A percentile compares a stretch with the other conserved stretches of the same genome.
Conservation (phyloP, 2,797 vertebrate genomes). For the Mus spretus region DNA sequence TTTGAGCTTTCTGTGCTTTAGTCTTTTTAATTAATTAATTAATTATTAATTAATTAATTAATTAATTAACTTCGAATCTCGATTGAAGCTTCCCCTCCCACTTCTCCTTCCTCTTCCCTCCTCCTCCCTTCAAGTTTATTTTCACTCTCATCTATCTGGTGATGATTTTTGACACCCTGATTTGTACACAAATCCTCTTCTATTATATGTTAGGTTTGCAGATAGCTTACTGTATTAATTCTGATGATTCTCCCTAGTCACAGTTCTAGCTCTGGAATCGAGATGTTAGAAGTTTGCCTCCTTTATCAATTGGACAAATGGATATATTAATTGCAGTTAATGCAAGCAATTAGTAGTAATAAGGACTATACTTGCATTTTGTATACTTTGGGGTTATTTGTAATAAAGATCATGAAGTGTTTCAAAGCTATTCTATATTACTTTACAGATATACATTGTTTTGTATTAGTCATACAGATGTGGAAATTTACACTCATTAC, state of each 20-base stretch:
- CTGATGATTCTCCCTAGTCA: slow-evolving; percentile 24
- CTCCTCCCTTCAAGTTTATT: background rate
- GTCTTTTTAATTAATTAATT: background rate
- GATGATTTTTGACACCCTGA: background rate
- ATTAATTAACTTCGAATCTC: background rate
- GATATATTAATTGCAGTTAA: slow-evolving; percentile 26
- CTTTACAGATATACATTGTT: slow-evolving; percentile 61
- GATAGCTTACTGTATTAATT: slow-evolving; percentile 55
- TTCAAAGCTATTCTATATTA: slow-evolving; percentile 60
- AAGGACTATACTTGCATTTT: slow-evolving; percentile 17
- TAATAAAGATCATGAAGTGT: slow-evolving; percentile 51
- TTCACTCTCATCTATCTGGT: background rate
- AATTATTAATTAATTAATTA: background rate
- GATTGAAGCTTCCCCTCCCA: background rate
- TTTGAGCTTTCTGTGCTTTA: background rate
- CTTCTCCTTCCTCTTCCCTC: background rate
- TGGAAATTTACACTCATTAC: slow-evolving; percentile 77
- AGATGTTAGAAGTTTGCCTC: background rate
- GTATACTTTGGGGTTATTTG: slow-evolving; percentile 54
- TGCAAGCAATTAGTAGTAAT: background rate
- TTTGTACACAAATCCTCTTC: slow-evolving; percentile 54
- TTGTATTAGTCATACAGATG: slow-evolving; percentile 75
- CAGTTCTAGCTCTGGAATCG: background rate
- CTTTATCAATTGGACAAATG: slow-evolving; percentile 16
- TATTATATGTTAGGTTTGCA: background rate